These are phyloP conservation scores for Sorex fumeus DNA, from an alignment of 2,113 vertebrate genomes.

Conservation along the genomic window DNA sequence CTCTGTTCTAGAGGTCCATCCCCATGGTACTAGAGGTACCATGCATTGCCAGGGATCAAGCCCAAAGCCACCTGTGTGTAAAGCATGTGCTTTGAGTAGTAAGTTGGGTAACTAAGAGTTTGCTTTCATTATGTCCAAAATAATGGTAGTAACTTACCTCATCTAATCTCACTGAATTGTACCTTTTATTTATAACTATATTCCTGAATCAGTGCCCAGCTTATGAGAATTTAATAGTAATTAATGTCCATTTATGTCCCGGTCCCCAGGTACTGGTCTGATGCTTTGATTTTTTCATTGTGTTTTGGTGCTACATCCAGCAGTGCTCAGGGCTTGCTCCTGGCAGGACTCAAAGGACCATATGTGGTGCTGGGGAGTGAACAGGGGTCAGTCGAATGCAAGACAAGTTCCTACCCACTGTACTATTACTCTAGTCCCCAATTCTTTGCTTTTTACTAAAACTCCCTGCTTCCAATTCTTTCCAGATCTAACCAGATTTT, in stretches of 20 bases:
- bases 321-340: no score
- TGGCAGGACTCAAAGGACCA: no score
- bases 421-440: no score
- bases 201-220: neutral
- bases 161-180: constrained; percentile 53
- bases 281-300: neutral
- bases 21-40: no score
- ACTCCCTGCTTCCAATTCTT: constrained; percentile 23
- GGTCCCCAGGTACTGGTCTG: neutral
- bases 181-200: constrained; percentile 24
- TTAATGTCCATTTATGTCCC: neutral
- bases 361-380: no score
- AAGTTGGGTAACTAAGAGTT: constrained; percentile 55
- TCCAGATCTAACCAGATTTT: constrained; percentile 48
- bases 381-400: no score
- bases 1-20: no score
- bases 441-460: constrained; percentile 34
- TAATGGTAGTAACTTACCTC: constrained; percentile 57
- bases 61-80: no score
- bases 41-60: no score
- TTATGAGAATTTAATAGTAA: constrained; percentile 10
- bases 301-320: no score
- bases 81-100: no score
- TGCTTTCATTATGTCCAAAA: constrained; percentile 21
- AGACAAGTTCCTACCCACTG: no score